phyloP scores from a whole-genome alignment of 37 sponge, comb jelly and placozoan genomes.

The Aphrocallistes beatrix region DNA sequence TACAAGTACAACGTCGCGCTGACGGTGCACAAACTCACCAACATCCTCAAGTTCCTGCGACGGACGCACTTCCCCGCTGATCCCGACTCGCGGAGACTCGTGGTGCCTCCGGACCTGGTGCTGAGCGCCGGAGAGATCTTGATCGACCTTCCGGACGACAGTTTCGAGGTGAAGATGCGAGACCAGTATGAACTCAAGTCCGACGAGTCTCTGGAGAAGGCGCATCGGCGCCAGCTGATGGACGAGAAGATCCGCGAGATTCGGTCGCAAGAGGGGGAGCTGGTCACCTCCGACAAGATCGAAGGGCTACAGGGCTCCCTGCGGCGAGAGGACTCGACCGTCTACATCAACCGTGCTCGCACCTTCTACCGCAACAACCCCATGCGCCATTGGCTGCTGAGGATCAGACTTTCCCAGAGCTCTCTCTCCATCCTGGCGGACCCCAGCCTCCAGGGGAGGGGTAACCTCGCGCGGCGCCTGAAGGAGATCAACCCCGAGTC shows the following conservation, averaged over 20 bases:
- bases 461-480: slow-evolving; percentile 31
- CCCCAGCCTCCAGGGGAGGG: slow-evolving; percentile 48
- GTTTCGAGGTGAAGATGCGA: slow-evolving; percentile 75
- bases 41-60: background rate
- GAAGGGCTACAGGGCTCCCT: background rate
- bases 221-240: background rate
- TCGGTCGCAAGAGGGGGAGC: background rate
- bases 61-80: background rate
- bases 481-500: slow-evolving; percentile 40
- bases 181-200: slow-evolving; percentile 57
- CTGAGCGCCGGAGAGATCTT: slow-evolving; percentile 36
- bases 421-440: slow-evolving; percentile 43
- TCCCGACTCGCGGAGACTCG: background rate
- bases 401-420: slow-evolving; percentile 35
- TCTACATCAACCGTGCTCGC: background rate
- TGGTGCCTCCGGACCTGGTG: slow-evolving; percentile 44
- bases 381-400: slow-evolving; percentile 29
- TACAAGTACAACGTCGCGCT: background rate
- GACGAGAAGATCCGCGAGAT: background rate
- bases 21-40: background rate
- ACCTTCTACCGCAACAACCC: background rate
- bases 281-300: background rate
- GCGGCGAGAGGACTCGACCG: background rate
- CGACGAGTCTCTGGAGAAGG: background rate
- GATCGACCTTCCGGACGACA: slow-evolving; percentile 57